These are phyloP conservation scores for Toxonevra muliebris DNA, from an alignment of 2,888 invertebrate species.

Conservation along the genomic window DNA sequence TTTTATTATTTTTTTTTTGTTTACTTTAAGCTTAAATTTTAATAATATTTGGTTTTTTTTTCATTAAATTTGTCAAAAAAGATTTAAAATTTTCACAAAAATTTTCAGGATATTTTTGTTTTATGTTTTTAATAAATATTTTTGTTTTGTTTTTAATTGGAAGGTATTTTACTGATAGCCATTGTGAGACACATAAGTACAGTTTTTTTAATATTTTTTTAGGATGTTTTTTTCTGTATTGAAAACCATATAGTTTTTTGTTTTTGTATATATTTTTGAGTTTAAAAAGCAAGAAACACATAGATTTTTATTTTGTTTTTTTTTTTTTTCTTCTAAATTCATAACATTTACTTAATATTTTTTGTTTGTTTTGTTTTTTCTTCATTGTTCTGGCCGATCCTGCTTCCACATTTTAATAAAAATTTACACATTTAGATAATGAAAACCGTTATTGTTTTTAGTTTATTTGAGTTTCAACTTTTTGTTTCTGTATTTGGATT, in stretches of 20 bases:
- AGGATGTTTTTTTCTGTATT: slow-evolving; percentile 37
- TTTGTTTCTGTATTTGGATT: slow-evolving; percentile 26
- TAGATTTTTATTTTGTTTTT: slow-evolving; percentile 33
- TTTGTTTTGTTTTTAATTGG: slow-evolving; percentile 41
- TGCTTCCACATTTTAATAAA: slow-evolving; percentile 61
- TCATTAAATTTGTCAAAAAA: neutral
- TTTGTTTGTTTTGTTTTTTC: slow-evolving; percentile 31
- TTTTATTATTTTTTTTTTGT: slow-evolving; percentile 25
- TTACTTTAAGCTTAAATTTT: neutral
- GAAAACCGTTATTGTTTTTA: slow-evolving; percentile 31
- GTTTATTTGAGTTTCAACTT: slow-evolving; percentile 25
- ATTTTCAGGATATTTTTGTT: slow-evolving; percentile 21
- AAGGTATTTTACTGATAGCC: slow-evolving; percentile 60
- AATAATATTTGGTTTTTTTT: neutral
- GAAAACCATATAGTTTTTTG: slow-evolving; percentile 24
- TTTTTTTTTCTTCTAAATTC: slow-evolving; percentile 11
- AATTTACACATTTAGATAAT: slow-evolving; percentile 47
- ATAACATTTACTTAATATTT: slow-evolving; percentile 13
- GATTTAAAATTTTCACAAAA: neutral
- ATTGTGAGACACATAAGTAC: slow-evolving; percentile 40
- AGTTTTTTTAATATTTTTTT: slow-evolving; percentile 18
- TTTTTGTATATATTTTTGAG: slow-evolving; percentile 18
- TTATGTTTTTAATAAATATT: slow-evolving; percentile 20
- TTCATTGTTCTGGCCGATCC: slow-evolving; percentile 64
- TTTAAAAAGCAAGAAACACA: slow-evolving; percentile 41